Percentiles rank a stretch among this genome's conserved stretches.
phyloP scores from a whole-genome alignment of 2,113 vertebrate species.

The Platichthys flesus region DNA sequence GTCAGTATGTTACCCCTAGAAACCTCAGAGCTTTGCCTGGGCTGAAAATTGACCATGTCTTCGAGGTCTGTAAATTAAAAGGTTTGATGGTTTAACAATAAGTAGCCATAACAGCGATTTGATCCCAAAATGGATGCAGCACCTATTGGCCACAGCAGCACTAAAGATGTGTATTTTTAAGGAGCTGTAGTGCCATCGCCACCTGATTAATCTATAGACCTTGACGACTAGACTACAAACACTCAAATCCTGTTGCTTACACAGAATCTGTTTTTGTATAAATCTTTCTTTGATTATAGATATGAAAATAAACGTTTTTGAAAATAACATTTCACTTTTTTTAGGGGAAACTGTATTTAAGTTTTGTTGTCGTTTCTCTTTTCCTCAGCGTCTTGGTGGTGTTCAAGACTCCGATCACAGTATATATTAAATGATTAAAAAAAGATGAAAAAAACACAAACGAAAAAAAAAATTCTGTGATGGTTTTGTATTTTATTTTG shows the following conservation, averaged over 20 bases:
- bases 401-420: slow-evolving; percentile 92
- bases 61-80: slow-evolving; percentile 58
- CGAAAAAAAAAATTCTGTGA: slow-evolving; percentile 78
- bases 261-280: slow-evolving; percentile 89
- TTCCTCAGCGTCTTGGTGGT: slow-evolving; percentile 92
- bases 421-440: slow-evolving; percentile 84
- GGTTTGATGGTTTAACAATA: slow-evolving; percentile 13
- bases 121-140: slow-evolving; percentile 14
- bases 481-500: slow-evolving; percentile 78
- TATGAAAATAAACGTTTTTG: slow-evolving; percentile 87
- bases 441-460: slow-evolving; percentile 54
- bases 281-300: slow-evolving; percentile 91
- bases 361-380: slow-evolving; percentile 85
- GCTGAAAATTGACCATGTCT: slow-evolving; percentile 36
- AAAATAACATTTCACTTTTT: slow-evolving; percentile 90
- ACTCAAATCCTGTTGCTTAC: slow-evolving; percentile 88
- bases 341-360: slow-evolving; percentile 96
- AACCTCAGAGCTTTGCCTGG: slow-evolving; percentile 88
- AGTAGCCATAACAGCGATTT: slow-evolving; percentile 11
- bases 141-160: slow-evolving; percentile 9
- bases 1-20: slow-evolving; percentile 71
- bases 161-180: slow-evolving; percentile 30
- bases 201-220: slow-evolving; percentile 71
- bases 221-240: slow-evolving; percentile 87
- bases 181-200: slow-evolving; percentile 17